Conservation (phyloP, 1,140 invertebrate genomes). For the Varroa destructor region DNA sequence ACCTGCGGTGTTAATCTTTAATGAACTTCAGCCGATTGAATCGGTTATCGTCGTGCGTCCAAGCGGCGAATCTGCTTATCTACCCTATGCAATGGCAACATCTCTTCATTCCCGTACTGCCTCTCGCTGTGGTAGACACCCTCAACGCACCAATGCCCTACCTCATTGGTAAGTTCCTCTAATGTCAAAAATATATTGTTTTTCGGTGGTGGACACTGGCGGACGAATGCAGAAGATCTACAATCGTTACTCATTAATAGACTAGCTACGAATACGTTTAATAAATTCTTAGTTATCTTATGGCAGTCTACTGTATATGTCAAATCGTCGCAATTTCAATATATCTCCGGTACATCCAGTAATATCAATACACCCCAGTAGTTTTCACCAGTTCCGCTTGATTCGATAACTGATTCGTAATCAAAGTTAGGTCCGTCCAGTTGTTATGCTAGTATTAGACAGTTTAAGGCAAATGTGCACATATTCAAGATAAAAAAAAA, state of each 20-base stretch:
- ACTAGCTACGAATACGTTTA: not conserved
- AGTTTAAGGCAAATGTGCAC: no score
- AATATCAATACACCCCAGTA: no score
- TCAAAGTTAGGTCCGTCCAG: no score
- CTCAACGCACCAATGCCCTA: constrained; percentile 82
- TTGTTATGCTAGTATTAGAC: no score
- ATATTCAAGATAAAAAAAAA: no score
- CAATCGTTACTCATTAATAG: no score
- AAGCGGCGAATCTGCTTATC: constrained; percentile 77
- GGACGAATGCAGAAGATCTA: not conserved
- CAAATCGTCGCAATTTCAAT: no score
- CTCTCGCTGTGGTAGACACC: constrained; percentile 72
- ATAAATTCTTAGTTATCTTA: constrained; percentile 3
- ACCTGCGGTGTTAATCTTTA: no score
- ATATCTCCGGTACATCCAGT: no score
- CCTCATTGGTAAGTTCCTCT: constrained; percentile 57
- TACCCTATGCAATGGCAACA: constrained; percentile 96
- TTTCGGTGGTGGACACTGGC: not conserved
- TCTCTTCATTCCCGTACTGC: constrained; percentile 86
- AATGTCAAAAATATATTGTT: not conserved
- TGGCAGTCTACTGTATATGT: no score
- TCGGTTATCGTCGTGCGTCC: constrained; percentile 75
- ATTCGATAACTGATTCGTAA: no score
- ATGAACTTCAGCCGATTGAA: constrained; percentile 45
- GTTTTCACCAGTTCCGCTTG: no score